phyloP scores from a whole-genome alignment of 2,888 invertebrate genomes.

The Hypsopygia costalis region DNA sequence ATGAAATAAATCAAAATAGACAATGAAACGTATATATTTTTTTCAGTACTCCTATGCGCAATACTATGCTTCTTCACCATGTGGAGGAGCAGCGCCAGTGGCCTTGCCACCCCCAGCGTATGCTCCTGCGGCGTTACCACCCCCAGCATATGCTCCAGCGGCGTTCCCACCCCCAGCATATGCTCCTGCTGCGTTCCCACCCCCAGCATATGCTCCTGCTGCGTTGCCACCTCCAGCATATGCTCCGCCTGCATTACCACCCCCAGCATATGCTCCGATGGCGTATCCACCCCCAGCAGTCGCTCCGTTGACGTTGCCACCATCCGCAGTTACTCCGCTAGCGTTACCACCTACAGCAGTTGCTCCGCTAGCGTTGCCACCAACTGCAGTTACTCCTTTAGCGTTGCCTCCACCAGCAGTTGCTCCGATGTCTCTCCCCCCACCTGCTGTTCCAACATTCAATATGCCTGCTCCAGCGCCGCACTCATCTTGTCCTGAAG shows the following conservation, averaged over 20 bases:
- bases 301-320: too few relatives aligned
- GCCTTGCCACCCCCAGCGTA: background rate
- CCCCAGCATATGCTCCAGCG: too few relatives aligned
- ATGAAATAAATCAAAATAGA: too few relatives aligned
- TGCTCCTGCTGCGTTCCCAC: background rate
- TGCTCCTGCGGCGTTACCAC: too few relatives aligned
- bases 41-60: constrained; percentile 51
- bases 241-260: constrained; percentile 1
- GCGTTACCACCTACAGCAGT: background rate
- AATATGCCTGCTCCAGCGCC: constrained; percentile 2
- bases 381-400: background rate
- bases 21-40: too few relatives aligned
- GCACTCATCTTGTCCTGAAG: constrained; percentile 13
- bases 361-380: too few relatives aligned
- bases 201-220: background rate
- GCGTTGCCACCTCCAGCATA: constrained; percentile 1
- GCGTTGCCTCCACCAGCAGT: constrained; percentile 7
- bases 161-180: too few relatives aligned
- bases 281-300: constrained; percentile 2
- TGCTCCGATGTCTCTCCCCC: background rate
- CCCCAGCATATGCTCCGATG: background rate
- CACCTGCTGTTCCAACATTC: constrained; percentile 4
- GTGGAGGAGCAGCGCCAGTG: constrained; percentile 3
- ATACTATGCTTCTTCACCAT: constrained; percentile 40
- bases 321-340: background rate